A percentile compares a stretch with the other conserved stretches of the same genome.
phyloP scores from a whole-genome alignment of 2,113 vertebrate species.

The Salvelinus sp. region DNA sequence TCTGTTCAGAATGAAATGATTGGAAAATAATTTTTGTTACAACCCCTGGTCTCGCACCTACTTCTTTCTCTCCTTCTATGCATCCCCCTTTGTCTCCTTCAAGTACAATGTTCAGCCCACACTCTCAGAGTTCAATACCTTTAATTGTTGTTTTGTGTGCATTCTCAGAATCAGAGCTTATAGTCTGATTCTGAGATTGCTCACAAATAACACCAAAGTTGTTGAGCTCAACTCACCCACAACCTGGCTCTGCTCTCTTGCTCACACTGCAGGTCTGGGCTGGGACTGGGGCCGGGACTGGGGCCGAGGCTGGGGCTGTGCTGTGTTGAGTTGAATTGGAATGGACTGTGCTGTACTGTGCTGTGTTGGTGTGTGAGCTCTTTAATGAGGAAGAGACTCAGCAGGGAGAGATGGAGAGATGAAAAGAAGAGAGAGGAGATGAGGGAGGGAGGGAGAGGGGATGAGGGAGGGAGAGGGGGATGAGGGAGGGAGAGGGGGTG shows the following conservation, averaged over 20 bases:
- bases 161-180: too few species aligned
- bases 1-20: too few species aligned
- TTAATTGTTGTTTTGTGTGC: too few species aligned
- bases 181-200: too few species aligned
- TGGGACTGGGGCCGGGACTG: not conserved
- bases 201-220: not conserved
- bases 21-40: too few species aligned
- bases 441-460: not conserved
- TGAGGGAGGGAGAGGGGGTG: not conserved
- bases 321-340: not conserved
- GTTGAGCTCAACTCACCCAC: not conserved
- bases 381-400: not conserved
- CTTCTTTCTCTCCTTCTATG: too few species aligned
- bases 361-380: not conserved
- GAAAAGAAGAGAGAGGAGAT: conserved; percentile 13
- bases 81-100: too few species aligned
- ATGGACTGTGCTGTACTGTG: not conserved
- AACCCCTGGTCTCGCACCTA: too few species aligned
- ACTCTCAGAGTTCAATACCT: too few species aligned
- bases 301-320: too few species aligned
- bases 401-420: conserved; percentile 10
- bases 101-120: too few species aligned
- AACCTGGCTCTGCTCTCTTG: not conserved
- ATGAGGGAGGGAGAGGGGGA: not conserved
- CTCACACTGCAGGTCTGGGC: not conserved